Conservation (phyloP, 2,888 invertebrate genomes). For the Orthosia cruda region DNA sequence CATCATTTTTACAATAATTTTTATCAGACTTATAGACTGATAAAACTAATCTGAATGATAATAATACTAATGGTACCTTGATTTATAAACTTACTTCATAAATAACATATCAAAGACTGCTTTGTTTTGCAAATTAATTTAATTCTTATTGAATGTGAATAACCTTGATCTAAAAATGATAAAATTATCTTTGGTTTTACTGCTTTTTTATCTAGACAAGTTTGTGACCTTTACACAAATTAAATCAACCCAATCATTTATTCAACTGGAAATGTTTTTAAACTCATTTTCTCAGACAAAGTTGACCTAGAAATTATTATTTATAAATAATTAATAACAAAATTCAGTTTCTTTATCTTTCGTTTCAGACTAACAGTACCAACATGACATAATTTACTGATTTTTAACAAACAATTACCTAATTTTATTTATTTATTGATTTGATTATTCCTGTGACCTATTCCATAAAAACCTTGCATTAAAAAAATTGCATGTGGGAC, state of each 20-base stretch:
- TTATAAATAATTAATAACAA: neutral
- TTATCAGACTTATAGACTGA: slow-evolving; percentile 45
- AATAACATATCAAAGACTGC: neutral
- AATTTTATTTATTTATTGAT: neutral
- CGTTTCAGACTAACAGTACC: neutral
- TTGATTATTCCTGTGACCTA: too few relatives aligned
- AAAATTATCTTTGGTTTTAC: slow-evolving; percentile 2
- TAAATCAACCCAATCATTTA: slow-evolving; percentile 8
- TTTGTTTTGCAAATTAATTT: slow-evolving; percentile 46
- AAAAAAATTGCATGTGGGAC: too few relatives aligned
- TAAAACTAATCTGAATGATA: slow-evolving; percentile 26
- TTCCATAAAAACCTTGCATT: too few relatives aligned
- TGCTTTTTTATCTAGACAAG: slow-evolving; percentile 31
- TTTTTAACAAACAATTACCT: neutral
- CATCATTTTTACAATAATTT: slow-evolving; percentile 38
- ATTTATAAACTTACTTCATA: slow-evolving; percentile 6
- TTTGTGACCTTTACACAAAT: slow-evolving; percentile 43
- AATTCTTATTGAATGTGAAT: neutral
- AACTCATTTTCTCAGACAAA: neutral
- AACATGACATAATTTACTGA: neutral
- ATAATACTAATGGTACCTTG: neutral
- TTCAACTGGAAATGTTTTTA: neutral
- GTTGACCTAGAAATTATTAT: neutral
- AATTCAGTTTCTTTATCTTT: neutral
- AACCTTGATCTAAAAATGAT: slow-evolving; percentile 46